These are phyloP conservation scores for Chaetodon auriga DNA, from an alignment of 2,113 vertebrate genomes.

Conservation along the genomic window DNA sequence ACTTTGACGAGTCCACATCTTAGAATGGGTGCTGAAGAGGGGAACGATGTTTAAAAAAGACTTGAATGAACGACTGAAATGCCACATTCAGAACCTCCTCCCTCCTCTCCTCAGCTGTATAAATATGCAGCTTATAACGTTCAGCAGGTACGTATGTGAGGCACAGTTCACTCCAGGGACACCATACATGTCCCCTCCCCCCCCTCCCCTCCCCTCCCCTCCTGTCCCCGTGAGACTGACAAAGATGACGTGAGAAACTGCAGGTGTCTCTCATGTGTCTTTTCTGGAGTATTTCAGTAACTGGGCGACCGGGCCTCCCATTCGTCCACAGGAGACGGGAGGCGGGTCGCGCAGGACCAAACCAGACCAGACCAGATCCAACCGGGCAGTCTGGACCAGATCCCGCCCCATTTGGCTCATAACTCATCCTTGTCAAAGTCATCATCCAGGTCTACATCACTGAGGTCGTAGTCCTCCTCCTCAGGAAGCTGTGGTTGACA, in stretches of 20 bases:
- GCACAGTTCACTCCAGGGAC: constrained; percentile 56
- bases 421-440: constrained; percentile 86
- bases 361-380: constrained; percentile 38
- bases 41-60: constrained; percentile 34
- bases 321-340: constrained; percentile 79
- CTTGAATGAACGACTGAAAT: constrained; percentile 31
- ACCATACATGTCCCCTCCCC: background rate
- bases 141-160: constrained; percentile 56
- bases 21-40: constrained; percentile 48
- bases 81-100: constrained; percentile 41
- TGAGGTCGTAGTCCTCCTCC: constrained; percentile 97
- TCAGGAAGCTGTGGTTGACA: constrained; percentile 87
- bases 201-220: background rate
- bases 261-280: constrained; percentile 61
- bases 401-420: constrained; percentile 77
- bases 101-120: constrained; percentile 41
- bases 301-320: constrained; percentile 58
- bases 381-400: constrained; percentile 39
- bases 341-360: constrained; percentile 52
- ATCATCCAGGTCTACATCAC: constrained; percentile 93
- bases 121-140: constrained; percentile 54
- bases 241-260: constrained; percentile 64
- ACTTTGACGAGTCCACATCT: constrained; percentile 57
- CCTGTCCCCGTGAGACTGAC: constrained; percentile 45
- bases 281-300: constrained; percentile 78